phyloP scores from a whole-genome alignment of 2,113 vertebrate species.

The Osmerus eperlanus region DNA sequence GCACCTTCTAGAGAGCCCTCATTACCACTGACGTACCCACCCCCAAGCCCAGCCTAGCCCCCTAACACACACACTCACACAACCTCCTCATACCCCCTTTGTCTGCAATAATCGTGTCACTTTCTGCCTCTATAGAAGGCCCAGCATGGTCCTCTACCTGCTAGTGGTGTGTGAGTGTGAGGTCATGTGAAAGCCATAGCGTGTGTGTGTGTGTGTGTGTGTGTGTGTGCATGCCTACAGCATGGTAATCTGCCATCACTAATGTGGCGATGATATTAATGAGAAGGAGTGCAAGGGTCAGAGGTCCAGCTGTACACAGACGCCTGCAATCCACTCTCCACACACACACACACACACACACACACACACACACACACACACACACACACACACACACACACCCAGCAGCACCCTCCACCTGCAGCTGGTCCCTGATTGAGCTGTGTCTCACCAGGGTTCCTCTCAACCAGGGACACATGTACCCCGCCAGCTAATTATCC shows the following conservation, averaged over 20 bases:
- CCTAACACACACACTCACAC: slow-evolving; percentile 12
- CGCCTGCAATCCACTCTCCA: slow-evolving; percentile 47
- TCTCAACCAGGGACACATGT: slow-evolving; percentile 60
- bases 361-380: slow-evolving; percentile 23
- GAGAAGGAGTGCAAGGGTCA: slow-evolving; percentile 54
- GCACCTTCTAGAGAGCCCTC: slow-evolving; percentile 37
- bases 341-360: slow-evolving; percentile 28
- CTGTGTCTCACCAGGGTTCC: slow-evolving; percentile 57
- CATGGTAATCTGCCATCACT: slow-evolving; percentile 55
- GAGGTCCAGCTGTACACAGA: slow-evolving; percentile 65
- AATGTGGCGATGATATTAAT: slow-evolving; percentile 41
- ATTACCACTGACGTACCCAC: slow-evolving; percentile 32
- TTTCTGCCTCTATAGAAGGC: slow-evolving; percentile 31
- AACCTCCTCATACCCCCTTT: background rate
- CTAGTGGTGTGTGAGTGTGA: slow-evolving; percentile 8
- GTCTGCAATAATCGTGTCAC: slow-evolving; percentile 39
- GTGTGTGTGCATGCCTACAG: slow-evolving; percentile 35
- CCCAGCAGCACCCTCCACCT: slow-evolving; percentile 46
- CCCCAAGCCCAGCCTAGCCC: too few species aligned
- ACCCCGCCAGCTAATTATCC: slow-evolving; percentile 65
- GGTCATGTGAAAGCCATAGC: slow-evolving; percentile 30
- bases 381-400: slow-evolving; percentile 9
- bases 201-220: slow-evolving; percentile 14
- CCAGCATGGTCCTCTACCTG: slow-evolving; percentile 29
- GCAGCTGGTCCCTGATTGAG: slow-evolving; percentile 72